phyloP scores from a whole-genome alignment of 2,113 vertebrate species.

The Aldabrachelys gigantea region DNA sequence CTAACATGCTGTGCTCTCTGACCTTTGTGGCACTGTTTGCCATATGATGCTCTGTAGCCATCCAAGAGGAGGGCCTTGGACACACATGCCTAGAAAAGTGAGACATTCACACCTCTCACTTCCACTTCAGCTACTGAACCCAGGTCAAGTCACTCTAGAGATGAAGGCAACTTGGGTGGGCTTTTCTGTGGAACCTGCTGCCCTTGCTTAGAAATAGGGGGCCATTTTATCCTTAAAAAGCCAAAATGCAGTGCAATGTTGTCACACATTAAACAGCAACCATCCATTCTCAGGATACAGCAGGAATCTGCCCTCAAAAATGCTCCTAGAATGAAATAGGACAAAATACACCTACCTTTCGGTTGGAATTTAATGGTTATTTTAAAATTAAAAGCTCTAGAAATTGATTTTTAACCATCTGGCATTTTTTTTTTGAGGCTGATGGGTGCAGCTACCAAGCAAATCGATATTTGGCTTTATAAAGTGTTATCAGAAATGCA shows the following conservation, averaged over 20 bases:
- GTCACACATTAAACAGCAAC: not conserved
- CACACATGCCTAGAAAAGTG: not conserved
- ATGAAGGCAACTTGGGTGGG: not conserved
- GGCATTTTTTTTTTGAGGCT: not conserved
- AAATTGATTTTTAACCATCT: not conserved
- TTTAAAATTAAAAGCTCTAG: not conserved
- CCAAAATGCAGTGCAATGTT: conserved; percentile 25
- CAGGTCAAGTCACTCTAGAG: not conserved
- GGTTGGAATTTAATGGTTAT: not conserved
- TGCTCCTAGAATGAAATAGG: not conserved
- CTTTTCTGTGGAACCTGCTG: not conserved
- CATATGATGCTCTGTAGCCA: not conserved
- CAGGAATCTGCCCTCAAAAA: not conserved
- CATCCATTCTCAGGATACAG: conserved; percentile 26
- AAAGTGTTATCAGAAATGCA: not conserved
- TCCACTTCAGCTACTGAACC: not conserved
- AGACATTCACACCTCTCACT: not conserved
- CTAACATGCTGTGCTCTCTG: not conserved
- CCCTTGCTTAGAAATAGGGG: not conserved
- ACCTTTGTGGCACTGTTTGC: not conserved
- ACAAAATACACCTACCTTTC: not conserved
- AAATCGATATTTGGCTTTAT: not conserved
- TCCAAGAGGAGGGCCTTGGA: not conserved
- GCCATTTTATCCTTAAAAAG: not conserved
- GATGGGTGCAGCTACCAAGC: not conserved